phyloP scores from a whole-genome alignment of 2,113 vertebrate species.

The Ascaphus truei region DNA sequence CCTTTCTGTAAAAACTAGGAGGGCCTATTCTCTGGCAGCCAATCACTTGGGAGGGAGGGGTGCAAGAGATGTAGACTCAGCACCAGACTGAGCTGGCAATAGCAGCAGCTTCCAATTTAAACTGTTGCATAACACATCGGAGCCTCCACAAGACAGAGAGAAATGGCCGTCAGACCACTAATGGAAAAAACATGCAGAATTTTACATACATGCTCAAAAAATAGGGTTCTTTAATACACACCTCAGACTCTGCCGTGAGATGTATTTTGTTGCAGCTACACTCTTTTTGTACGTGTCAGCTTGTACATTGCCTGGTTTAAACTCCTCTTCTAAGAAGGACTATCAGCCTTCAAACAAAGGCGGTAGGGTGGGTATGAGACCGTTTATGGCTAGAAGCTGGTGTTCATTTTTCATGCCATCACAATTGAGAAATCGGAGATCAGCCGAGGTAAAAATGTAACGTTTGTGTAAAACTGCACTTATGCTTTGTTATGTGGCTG shows the following conservation, averaged over 20 bases:
- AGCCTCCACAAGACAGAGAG: neutral
- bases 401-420: too few species aligned
- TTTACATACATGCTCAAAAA: neutral
- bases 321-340: too few species aligned
- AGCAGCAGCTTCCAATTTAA: neutral
- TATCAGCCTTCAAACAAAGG: too few species aligned
- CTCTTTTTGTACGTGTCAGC: too few species aligned
- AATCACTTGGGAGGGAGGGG: constrained; percentile 2
- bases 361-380: too few species aligned
- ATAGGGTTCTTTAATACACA: neutral
- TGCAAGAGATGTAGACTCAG: constrained; percentile 1
- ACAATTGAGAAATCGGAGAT: too few species aligned
- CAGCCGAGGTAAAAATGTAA: too few species aligned
- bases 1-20: neutral
- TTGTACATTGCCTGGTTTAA: too few species aligned
- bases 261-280: neutral
- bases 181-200: neutral
- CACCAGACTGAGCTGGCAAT: neutral
- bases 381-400: too few species aligned
- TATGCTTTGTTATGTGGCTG: too few species aligned
- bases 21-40: neutral
- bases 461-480: too few species aligned
- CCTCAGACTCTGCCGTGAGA: neutral
- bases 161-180: neutral
- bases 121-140: neutral